Evolutionary conservation across 1,140 invertebrate species (phyloP).

Genomic region (Branchinecta lynchi): DNA sequence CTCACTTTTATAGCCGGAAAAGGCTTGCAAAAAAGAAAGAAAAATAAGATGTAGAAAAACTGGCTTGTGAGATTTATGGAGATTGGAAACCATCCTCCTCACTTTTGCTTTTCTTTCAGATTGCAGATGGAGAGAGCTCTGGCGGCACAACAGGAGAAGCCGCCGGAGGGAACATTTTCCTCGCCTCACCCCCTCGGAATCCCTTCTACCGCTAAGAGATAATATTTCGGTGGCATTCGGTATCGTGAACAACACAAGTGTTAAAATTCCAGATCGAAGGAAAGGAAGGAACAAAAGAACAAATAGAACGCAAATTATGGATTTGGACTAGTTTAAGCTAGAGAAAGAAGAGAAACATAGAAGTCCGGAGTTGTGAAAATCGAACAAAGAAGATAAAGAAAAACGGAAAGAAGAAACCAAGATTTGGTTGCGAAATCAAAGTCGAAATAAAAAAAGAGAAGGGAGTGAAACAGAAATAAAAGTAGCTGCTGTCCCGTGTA

Average conservation of each 20-base stretch:
- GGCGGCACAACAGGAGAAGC: conserved; percentile 35
- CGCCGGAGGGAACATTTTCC: conserved; percentile 24
- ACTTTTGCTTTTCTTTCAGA: conserved; percentile 26
- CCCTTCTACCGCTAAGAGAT: conserved; percentile 22
- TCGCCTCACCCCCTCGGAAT: conserved; percentile 20
- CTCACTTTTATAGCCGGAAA: conserved; percentile 13
- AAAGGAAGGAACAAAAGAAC: too few species aligned
- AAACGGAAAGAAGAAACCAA: too few species aligned
- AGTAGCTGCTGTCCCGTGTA: too few species aligned
- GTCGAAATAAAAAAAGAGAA: too few species aligned
- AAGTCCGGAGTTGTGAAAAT: too few species aligned
- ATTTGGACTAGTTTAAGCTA: too few species aligned
- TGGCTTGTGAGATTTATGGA: conserved; percentile 10
- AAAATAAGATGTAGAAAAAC: conserved; percentile 15
- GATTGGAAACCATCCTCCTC: conserved; percentile 12
- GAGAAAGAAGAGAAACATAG: too few species aligned
- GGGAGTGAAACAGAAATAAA: too few species aligned
- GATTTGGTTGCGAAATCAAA: too few species aligned
- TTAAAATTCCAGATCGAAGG: too few species aligned
- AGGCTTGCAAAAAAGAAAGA: not conserved
- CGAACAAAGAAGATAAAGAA: too few species aligned
- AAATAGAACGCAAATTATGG: too few species aligned
- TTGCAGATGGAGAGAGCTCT: conserved; percentile 38
- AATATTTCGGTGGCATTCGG: conserved; percentile 23
- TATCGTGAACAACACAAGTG: conserved; percentile 18